These are phyloP conservation scores for Drosophila falleni DNA, from an alignment of 2,888 invertebrate species.

Conservation along the genomic window DNA sequence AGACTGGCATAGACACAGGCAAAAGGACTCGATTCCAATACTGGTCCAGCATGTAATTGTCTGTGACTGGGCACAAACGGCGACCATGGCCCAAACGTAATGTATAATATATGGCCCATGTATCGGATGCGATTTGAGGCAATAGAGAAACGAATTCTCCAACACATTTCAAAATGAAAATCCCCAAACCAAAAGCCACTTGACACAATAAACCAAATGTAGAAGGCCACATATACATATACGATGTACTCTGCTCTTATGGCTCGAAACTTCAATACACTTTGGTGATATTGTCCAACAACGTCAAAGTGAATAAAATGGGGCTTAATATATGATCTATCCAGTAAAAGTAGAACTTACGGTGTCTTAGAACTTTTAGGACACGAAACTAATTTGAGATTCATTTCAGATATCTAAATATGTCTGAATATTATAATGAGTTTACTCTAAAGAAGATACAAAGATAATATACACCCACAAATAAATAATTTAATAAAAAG, in stretches of 20 bases:
- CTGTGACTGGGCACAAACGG: slow-evolving; percentile 63
- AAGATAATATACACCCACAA: too few relatives aligned
- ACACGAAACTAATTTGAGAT: too few relatives aligned
- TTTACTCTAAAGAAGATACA: too few relatives aligned
- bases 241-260: background rate
- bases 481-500: too few relatives aligned
- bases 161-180: slow-evolving; percentile 80
- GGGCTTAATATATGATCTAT: background rate
- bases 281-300: slow-evolving; percentile 6
- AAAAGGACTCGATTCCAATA: slow-evolving; percentile 19
- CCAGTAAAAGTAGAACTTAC: background rate
- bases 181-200: slow-evolving; percentile 79
- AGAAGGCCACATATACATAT: slow-evolving; percentile 16
- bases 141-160: slow-evolving; percentile 62
- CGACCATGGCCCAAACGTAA: slow-evolving; percentile 42
- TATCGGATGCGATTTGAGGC: slow-evolving; percentile 75
- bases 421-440: too few relatives aligned
- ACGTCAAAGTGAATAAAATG: slow-evolving; percentile 2
- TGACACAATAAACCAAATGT: slow-evolving; percentile 81
- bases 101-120: slow-evolving; percentile 76
- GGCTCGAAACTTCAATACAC: slow-evolving; percentile 28
- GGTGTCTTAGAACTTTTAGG: too few relatives aligned
- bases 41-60: slow-evolving; percentile 72
- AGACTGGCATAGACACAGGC: background rate
- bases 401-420: too few relatives aligned